These are phyloP conservation scores for Chironomus riparius DNA, from an alignment of 2,888 invertebrate genomes.

Conservation along the genomic window DNA sequence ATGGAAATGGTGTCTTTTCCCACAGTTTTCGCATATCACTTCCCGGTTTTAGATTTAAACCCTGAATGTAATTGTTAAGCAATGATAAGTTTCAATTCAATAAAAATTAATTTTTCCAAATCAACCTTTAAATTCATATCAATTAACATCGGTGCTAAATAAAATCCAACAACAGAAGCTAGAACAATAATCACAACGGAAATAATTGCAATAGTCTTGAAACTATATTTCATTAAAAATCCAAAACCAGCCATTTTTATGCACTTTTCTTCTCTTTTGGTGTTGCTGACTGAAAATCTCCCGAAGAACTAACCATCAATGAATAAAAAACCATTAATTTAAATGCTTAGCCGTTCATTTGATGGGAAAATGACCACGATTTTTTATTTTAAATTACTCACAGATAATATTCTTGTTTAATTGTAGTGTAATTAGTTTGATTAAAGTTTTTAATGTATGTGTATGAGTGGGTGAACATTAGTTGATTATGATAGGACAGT, in stretches of 20 bases:
- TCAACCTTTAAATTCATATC: not conserved
- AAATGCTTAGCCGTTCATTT: too few species aligned
- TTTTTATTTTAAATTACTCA: too few species aligned
- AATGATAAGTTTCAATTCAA: not conserved
- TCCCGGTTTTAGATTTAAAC: constrained; percentile 62
- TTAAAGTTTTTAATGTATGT: too few species aligned
- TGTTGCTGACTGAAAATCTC: too few species aligned
- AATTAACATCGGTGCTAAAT: not conserved
- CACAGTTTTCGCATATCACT: constrained; percentile 71
- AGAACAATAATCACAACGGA: not conserved
- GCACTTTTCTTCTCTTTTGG: too few species aligned
- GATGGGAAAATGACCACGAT: too few species aligned
- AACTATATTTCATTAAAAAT: not conserved
- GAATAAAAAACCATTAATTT: too few species aligned
- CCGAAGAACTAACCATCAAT: too few species aligned
- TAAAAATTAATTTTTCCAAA: not conserved
- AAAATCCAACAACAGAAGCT: not conserved
- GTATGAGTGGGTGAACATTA: too few species aligned
- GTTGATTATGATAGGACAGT: too few species aligned
- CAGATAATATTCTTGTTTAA: too few species aligned
- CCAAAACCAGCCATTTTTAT: not conserved
- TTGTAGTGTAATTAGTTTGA: too few species aligned
- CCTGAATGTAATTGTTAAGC: constrained; percentile 44
- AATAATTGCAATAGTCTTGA: not conserved
- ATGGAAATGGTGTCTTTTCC: constrained; percentile 63